Conservation (phyloP, 2,888 invertebrate genomes). For the Cyaniris semiargus region DNA sequence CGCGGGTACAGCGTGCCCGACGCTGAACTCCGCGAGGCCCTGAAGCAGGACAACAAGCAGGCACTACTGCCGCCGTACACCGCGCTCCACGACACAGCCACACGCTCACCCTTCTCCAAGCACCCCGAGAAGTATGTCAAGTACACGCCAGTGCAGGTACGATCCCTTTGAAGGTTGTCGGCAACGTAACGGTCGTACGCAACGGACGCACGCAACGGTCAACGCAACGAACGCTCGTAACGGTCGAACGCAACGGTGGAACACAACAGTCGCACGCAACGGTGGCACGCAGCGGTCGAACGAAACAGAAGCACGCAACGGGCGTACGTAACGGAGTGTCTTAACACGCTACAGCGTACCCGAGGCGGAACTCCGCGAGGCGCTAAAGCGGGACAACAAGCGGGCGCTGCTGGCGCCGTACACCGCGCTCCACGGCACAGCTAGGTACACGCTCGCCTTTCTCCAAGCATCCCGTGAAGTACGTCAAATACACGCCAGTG, state of each 20-base stretch:
- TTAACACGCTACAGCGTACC: too few species aligned
- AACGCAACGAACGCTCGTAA: too few species aligned
- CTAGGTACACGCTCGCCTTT: conserved; percentile 88
- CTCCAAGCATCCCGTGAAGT: conserved; percentile 96
- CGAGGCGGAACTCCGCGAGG: too few species aligned
- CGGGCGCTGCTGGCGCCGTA: conserved; percentile 85
- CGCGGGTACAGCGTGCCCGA: conserved; percentile 96
- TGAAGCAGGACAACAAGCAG: conserved; percentile 94
- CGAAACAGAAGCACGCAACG: too few species aligned
- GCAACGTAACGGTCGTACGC: neutral
- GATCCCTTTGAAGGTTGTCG: neutral
- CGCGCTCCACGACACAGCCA: conserved; percentile 87
- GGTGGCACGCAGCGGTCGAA: too few species aligned
- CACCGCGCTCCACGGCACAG: conserved; percentile 87
- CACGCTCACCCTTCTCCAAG: conserved; percentile 91
- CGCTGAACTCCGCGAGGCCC: conserved; percentile 90
- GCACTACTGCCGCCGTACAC: conserved; percentile 92
- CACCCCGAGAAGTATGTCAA: conserved; percentile 96
- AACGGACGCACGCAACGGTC: neutral
- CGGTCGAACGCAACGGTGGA: too few species aligned
- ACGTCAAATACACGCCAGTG: conserved; percentile 93
- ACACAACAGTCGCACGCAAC: too few species aligned
- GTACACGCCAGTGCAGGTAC: conserved; percentile 88
- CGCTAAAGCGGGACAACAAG: too few species aligned
- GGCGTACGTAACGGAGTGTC: too few species aligned